Evolutionary conservation across 2,797 vertebrate species (phyloP), one percentile per base, ranked within the genome.

Genomic region (Xyrichtys novacula): DNA sequence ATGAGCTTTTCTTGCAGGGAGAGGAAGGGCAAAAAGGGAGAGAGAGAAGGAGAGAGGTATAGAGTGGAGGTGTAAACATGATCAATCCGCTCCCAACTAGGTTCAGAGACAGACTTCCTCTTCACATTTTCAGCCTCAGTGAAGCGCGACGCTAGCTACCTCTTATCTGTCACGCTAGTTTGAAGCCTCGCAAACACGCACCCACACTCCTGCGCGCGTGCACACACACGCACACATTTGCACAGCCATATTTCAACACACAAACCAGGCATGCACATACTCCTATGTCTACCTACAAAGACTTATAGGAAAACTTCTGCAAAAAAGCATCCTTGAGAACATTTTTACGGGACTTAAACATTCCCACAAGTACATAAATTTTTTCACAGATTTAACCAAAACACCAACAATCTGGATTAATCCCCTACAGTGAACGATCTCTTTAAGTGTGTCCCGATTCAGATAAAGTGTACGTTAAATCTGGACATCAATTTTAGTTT

Each of bases 51-150:
- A 74, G 47, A 80, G 78, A 79, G 78, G 75, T 78, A 88, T 76
- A 70, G 80, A 81, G 87, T 77, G n/a, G 19, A 81, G 84, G 80
- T 91, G 85, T 91, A 90, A 91, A 92, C 89, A 91, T 86, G 88
- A 92, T 92, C 90, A 91, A 89, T 91, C 89, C 67, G 76, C 86
- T 90, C 79, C 60, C 80, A 91, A 90, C 85, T 71, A 91, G 86
- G 69, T 88, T 90, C 86, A 88, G 78, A 90, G 87, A 90, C 80
- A 83, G 66, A 88, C 82, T 88, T 89, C 85, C 88, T 80, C 88
- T 89, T 78, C 88, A 84, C 89, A 91, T 92, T 91, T 92, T 91
- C 87, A 91, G 91, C 91, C 86, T 83, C 91, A 88, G 67, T 92
- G 91, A 89, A 93, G 91, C 91, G 50, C 66, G 12, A 76, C 84